A percentile compares a stretch with the other conserved stretches of the same genome.
Evolutionary conservation across 1,140 invertebrate species (phyloP).

Genomic region (Macrobrachium rosenbergii): DNA sequence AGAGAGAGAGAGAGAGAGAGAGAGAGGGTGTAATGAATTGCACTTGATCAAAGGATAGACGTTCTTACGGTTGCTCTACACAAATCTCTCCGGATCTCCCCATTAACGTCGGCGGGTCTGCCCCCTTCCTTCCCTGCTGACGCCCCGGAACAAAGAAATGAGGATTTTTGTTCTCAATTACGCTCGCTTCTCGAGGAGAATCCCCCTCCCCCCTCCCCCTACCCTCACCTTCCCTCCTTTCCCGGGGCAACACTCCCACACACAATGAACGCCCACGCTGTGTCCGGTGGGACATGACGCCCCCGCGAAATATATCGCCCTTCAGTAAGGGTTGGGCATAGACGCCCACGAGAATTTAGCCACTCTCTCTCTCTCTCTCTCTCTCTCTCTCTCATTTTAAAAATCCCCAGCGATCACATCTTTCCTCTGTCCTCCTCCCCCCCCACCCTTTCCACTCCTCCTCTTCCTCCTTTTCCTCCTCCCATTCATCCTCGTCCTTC

Average conservation of each 20-base stretch:
- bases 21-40: constrained; percentile 2
- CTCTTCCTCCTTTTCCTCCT: background rate
- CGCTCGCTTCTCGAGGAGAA: no score
- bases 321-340: no score
- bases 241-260: background rate
- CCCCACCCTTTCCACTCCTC: no score
- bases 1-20: constrained; percentile 34
- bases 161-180: no score
- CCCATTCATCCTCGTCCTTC: no score
- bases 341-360: background rate
- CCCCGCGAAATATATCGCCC: no score
- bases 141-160: no score
- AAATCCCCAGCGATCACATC: background rate
- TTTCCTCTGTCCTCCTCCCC: background rate
- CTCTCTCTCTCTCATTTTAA: background rate
- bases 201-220: background rate
- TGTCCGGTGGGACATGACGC: background rate
- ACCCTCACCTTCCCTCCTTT: no score
- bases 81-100: no score
- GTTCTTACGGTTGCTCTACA: background rate
- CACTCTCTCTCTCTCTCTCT: background rate
- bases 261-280: background rate
- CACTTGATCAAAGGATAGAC: constrained; percentile 6
- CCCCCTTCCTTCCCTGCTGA: no score
- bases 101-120: no score